phyloP scores from a whole-genome alignment of 2,113 vertebrate species.

The Dunckerocampus dactyliophorus region DNA sequence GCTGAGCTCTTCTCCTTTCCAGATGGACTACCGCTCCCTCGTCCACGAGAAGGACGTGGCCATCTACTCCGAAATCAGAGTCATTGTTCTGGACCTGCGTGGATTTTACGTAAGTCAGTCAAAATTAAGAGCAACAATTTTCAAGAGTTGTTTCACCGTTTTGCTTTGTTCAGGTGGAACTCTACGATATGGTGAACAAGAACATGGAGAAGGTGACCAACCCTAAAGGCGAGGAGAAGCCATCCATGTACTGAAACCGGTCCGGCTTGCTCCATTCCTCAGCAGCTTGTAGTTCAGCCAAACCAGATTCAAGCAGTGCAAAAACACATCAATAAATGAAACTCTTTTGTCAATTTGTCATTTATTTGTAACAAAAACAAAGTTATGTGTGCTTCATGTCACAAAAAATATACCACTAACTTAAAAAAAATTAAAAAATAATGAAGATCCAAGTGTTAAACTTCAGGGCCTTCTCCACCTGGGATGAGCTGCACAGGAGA shows the following conservation, averaged over 20 bases:
- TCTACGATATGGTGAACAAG: slow-evolving; percentile 84
- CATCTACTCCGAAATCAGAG: slow-evolving; percentile 73
- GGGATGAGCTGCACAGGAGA: slow-evolving; percentile 83
- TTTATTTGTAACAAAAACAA: slow-evolving; percentile 45
- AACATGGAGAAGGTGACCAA: slow-evolving; percentile 85
- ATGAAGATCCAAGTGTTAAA: slow-evolving; percentile 53
- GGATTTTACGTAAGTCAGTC: slow-evolving; percentile 81
- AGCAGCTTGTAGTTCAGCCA: background rate
- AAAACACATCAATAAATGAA: background rate
- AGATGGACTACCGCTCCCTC: slow-evolving; percentile 89
- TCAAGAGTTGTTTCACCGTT: background rate
- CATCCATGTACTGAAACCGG: slow-evolving; percentile 77
- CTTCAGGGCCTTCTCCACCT: slow-evolving; percentile 96
- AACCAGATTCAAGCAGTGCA: background rate
- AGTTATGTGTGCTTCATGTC: background rate
- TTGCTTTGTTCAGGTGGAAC: slow-evolving; percentile 71
- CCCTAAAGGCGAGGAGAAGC: slow-evolving; percentile 89
- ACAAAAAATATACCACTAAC: slow-evolving; percentile 41
- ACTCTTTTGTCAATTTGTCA: slow-evolving; percentile 3
- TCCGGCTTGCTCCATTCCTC: background rate
- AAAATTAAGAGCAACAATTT: rapidly evolving
- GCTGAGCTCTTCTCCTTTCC: slow-evolving; percentile 4
- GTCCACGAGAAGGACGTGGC: slow-evolving; percentile 80
- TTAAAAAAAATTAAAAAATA: slow-evolving; percentile 9
- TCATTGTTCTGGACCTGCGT: slow-evolving; percentile 79